Evolutionary conservation across 2,113 vertebrate species (phyloP).

Genomic region (Passer montanus): DNA sequence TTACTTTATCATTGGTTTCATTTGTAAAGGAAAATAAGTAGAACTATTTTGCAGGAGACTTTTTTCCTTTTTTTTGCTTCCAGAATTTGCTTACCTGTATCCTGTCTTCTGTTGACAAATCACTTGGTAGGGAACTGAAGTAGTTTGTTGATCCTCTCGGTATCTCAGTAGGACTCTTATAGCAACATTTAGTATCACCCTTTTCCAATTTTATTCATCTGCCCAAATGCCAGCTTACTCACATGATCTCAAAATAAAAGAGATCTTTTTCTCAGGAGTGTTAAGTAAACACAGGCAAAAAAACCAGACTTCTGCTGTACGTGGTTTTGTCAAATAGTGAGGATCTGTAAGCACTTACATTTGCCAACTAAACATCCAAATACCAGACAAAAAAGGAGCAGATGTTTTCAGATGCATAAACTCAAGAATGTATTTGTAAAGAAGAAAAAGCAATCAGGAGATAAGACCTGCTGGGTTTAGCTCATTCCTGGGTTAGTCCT

Average conservation of each 20-base stretch:
- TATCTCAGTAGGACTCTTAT: neutral
- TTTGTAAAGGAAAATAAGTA: slow-evolving; percentile 50
- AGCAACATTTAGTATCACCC: neutral
- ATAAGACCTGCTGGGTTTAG: neutral
- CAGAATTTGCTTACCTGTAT: neutral
- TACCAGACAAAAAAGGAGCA: neutral
- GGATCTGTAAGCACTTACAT: slow-evolving; percentile 3
- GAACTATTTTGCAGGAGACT: slow-evolving; percentile 18
- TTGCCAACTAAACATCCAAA: neutral
- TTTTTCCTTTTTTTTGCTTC: neutral
- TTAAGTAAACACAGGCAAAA: neutral
- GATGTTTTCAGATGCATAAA: neutral
- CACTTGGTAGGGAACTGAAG: neutral
- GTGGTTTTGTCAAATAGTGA: slow-evolving; percentile 10
- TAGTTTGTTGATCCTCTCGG: neutral
- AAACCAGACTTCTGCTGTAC: neutral
- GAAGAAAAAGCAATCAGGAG: neutral
- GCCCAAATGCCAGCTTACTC: slow-evolving; percentile 40
- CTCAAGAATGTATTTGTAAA: neutral
- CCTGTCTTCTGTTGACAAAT: neutral
- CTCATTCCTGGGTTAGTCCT: neutral
- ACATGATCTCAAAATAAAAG: slow-evolving; percentile 47
- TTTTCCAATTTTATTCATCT: slow-evolving; percentile 27
- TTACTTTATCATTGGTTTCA: slow-evolving; percentile 61
- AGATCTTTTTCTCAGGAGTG: slow-evolving; percentile 18